These are phyloP conservation scores for Pachymerium ferrugineum DNA, from an alignment of 2,888 invertebrate species.

Conservation along the genomic window DNA sequence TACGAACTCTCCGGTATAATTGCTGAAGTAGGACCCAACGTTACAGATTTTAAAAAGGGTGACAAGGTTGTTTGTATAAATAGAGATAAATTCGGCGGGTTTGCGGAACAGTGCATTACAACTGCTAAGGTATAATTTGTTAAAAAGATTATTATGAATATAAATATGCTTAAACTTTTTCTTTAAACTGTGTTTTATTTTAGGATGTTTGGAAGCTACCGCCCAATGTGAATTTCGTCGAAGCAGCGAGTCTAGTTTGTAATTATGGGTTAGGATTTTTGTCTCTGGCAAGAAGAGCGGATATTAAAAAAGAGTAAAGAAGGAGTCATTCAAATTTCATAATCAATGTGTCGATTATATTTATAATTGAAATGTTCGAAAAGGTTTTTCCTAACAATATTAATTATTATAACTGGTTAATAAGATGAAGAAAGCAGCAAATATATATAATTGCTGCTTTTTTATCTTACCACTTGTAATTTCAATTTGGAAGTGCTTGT, in stretches of 20 bases:
- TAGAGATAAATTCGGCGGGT: constrained; percentile 55
- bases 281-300: constrained; percentile 56
- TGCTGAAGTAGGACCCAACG: constrained; percentile 43
- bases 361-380: too few species aligned
- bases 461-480: too few species aligned
- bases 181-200: constrained; percentile 39
- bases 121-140: constrained; percentile 41
- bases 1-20: constrained; percentile 54
- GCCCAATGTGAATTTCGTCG: constrained; percentile 52
- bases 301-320: constrained; percentile 43
- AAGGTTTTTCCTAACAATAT: too few species aligned
- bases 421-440: too few species aligned
- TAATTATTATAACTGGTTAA: too few species aligned
- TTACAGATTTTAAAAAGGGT: constrained; percentile 52
- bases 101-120: constrained; percentile 58
- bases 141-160: neutral
- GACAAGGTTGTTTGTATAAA: constrained; percentile 59
- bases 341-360: neutral
- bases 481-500: too few species aligned
- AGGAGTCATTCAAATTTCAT: neutral
- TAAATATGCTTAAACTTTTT: neutral
- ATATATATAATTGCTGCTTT: too few species aligned
- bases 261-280: constrained; percentile 62
- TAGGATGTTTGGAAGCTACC: constrained; percentile 59
- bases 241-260: constrained; percentile 57